Base-by-base conservation (phyloP, 1,140 invertebrate species). In the Paracyclopina nana region DNA sequence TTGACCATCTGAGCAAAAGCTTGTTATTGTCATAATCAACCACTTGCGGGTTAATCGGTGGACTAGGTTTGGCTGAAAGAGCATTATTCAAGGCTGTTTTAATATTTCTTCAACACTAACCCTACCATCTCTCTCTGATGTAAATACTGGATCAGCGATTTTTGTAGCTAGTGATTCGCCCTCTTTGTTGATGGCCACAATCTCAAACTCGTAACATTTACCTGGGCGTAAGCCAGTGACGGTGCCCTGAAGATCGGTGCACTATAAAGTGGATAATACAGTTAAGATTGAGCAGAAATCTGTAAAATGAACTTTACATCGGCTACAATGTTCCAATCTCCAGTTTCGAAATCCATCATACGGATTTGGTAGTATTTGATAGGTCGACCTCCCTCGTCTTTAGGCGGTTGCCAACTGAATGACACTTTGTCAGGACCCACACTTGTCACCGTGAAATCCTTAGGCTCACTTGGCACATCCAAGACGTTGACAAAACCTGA, bases 111-210 rank as follows among this genome's bases (percentile, higher is more conserved):
- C 29, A 31, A 14, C 29, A 9, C 29, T 31, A 31, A 14, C 29
- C 9, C 9, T 31, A 14, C 14, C 29, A 31, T 31, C 29, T 31
- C 14, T n/a, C 5, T 2, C 14, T 38, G 4, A 53, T 52, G 11
- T 54, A 14, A 82, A 81, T 83, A 91, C 87, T 4, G 79, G 69
- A 57, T 86, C 83, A 11, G 79, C 78, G 22, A 86, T 88, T 63
- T 88, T 83, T 31, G 95, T 66, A 24, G 94, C 86, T 57, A 97
- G 88, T 0, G 91, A 92, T 68, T 90, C 82, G 2, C 94, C 94
- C 68, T 96, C 94, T 62, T 96, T 96, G 65, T 99, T 99, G 27
- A 92, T 81, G 27, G 94, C 94, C 58, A 87, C 91, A 0, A 99
- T 92, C 40, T 94, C 73, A 70, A 98, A 94, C 66, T 96, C 94